Conservation (phyloP, 2,113 vertebrate genomes). For the Antigone vipio region DNA sequence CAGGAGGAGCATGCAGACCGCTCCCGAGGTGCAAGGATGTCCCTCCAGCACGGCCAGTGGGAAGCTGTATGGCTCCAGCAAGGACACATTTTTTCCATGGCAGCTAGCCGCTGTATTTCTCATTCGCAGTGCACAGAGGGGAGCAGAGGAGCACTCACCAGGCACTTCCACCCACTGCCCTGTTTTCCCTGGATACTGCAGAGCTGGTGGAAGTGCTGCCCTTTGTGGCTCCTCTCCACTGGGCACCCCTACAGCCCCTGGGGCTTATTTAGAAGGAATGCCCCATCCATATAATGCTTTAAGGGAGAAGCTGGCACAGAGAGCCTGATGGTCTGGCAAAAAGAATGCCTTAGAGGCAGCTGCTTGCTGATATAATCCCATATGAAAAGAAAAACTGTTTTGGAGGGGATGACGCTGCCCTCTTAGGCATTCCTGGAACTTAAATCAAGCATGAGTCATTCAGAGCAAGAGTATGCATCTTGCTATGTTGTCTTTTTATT, state of each 20-base stretch:
- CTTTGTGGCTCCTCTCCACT: neutral
- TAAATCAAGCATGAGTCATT: neutral
- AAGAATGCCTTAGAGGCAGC: conserved; percentile 3
- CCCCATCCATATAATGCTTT: neutral
- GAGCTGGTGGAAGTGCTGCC: neutral
- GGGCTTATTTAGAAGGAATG: neutral
- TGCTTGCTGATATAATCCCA: conserved; percentile 41
- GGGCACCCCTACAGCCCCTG: neutral
- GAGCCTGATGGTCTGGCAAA: neutral
- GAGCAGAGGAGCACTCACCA: neutral
- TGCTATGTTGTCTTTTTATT: neutral
- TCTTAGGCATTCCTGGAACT: conserved; percentile 25
- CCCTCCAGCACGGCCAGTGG: neutral
- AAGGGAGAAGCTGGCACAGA: neutral
- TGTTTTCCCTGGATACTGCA: neutral
- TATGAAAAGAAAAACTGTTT: conserved; percentile 5
- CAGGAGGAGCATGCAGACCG: conserved; percentile 35
- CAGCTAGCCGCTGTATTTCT: neutral
- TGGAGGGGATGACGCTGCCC: conserved; percentile 4
- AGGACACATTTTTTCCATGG: neutral
- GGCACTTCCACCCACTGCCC: neutral
- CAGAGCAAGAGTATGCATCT: neutral
- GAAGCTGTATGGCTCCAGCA: neutral
- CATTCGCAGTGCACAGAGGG: neutral
- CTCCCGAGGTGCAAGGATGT: neutral